A percentile compares a stretch with the other conserved stretches of the same genome.
These are phyloP conservation scores for Diorhabda sublineata DNA, from an alignment of 1,140 invertebrate genomes.

Conservation along the genomic window DNA sequence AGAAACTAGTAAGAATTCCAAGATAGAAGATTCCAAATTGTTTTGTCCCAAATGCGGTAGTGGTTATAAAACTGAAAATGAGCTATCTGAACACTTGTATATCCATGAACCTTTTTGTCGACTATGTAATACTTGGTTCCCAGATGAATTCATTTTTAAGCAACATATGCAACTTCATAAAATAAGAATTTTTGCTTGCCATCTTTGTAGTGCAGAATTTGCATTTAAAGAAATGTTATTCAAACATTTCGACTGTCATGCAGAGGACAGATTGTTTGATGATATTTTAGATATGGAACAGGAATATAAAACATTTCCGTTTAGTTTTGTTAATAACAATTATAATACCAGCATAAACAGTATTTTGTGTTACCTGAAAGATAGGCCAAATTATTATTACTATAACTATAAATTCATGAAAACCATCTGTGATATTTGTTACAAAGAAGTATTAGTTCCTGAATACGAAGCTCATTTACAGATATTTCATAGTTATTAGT, in stretches of 20 bases:
- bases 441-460: constrained; percentile 16
- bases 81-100: constrained; percentile 26
- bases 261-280: constrained; percentile 27
- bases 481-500: constrained; percentile 17
- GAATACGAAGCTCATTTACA: constrained; percentile 28
- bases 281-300: constrained; percentile 31
- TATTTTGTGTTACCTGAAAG: constrained; percentile 24
- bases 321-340: constrained; percentile 13
- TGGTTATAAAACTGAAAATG: constrained; percentile 25
- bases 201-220: constrained; percentile 25
- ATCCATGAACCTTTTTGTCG: constrained; percentile 29
- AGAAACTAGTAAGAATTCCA: constrained; percentile 19
- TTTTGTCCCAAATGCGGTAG: constrained; percentile 31
- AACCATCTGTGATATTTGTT: constrained; percentile 25
- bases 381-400: constrained; percentile 17
- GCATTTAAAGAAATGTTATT: constrained; percentile 23
- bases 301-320: constrained; percentile 20
- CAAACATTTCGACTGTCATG: constrained; percentile 26
- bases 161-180: constrained; percentile 26
- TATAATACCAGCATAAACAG: constrained; percentile 26
- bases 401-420: constrained; percentile 12
- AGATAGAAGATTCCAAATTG: constrained; percentile 23
- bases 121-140: constrained; percentile 30
- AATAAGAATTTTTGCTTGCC: constrained; percentile 27
- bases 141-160: constrained; percentile 24